These are phyloP conservation scores for Diabrotica balteata DNA, from an alignment of 2,888 invertebrate genomes.

Conservation along the genomic window DNA sequence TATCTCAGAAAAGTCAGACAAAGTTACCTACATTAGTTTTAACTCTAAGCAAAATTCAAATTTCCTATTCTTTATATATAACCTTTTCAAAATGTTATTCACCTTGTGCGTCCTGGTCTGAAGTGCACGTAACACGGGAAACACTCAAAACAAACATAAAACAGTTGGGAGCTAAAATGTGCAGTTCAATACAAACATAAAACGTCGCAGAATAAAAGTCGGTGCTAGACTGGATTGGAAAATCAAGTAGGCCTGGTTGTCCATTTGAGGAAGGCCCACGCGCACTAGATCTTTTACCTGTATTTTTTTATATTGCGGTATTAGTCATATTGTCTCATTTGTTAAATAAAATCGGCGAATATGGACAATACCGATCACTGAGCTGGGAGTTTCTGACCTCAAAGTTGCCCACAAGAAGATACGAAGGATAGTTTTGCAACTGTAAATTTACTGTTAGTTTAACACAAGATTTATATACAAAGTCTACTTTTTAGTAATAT, in stretches of 20 bases:
- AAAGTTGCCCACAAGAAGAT: background rate
- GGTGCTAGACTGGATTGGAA: constrained; percentile 18
- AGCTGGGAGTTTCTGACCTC: background rate
- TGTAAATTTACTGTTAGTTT: no score
- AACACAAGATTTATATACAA: no score
- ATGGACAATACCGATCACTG: background rate
- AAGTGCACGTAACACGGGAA: background rate
- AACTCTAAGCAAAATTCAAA: no score
- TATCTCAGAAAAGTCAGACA: no score
- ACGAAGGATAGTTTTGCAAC: no score
- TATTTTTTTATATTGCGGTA: background rate
- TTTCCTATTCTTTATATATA: no score
- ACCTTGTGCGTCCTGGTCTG: background rate
- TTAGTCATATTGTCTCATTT: constrained; percentile 4
- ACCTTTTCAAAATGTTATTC: constrained; percentile 8
- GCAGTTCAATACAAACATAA: constrained; percentile 14
- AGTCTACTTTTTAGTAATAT: no score
- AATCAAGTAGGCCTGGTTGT: background rate
- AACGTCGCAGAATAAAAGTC: constrained; percentile 10
- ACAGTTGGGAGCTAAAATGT: background rate
- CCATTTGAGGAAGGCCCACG: constrained; percentile 19
- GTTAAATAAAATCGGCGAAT: background rate
- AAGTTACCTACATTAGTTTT: no score
- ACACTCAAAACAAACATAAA: constrained; percentile 7
- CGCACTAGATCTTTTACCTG: constrained; percentile 15